Base-by-base conservation (phyloP, 2,888 invertebrate species). In the Spisula subtruncata region DNA sequence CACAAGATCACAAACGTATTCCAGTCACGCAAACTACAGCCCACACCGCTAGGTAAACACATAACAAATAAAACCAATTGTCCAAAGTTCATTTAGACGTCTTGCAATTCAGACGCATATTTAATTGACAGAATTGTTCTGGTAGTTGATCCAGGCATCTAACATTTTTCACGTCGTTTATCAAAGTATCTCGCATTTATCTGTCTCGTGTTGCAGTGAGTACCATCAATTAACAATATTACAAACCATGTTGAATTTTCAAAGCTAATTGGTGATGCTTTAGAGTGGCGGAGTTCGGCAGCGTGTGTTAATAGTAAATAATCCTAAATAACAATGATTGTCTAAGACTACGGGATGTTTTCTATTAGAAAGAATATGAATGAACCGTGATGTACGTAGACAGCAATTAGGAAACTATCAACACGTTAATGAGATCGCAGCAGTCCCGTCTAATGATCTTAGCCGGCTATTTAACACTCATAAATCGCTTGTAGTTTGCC, bases 391-490 rank as follows among this genome's bases (percentile, higher is more conserved):
- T n/a, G 18, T 6, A 25, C 60, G 25, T 10, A 25, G 60, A 25
- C 60, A 66, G 20, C 60, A 66, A n/a, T 66, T 66, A 66, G 60
- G n/a, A 66, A 56, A 12, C 20, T 66, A 66, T 66, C 25, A n/a
- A 66, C 60, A 66, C 20, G n/a, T 66, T 25, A 66, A 25, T n/a
- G 12, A 4, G 25, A 20, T 66, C n/a, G 25, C 25, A 66, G 6
- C 60, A 25, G 10, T 51, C 51, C 16, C 51, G 51, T 51, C 51
- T 14, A 51, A 14, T 51, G 51, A 51, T 16, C 51, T 51, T 12
- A 16, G 51, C 1, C 51, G 12, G 51, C 16, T 51, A 12, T 51
- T 51, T 51, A 51, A 51, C 51, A 1, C 51, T 51, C 41, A 51
- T 51, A 51, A 10, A 51, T 10, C 51, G 14, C 16, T 51, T 14